Base-by-base conservation (phyloP, 2,797 vertebrate species). In the Catamblyrhynchus diadema region DNA sequence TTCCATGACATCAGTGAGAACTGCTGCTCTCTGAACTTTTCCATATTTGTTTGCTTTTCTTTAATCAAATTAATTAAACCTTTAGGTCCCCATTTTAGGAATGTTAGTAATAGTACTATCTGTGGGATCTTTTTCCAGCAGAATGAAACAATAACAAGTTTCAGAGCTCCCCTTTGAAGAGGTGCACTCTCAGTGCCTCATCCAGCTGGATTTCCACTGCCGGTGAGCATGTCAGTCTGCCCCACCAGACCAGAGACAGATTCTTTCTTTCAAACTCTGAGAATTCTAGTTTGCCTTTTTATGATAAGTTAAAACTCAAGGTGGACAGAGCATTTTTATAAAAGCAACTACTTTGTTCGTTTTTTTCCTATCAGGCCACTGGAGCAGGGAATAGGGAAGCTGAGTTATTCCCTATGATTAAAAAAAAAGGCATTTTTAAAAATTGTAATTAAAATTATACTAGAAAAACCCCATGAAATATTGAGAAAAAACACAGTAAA, bases 21-120 rank as follows among this genome's bases (percentile, higher is more conserved):
- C 48, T 44, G 35, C 45, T 33, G 50, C 45, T 75, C 62, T 92
- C 86, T 69, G 62, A 96, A 86, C 71, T 72, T 30, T 48, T 59
- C 35, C 35, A 17, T 87, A 81, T 92, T 96, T 93, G 81, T 88
- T 94, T 92, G 74, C 79, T 80, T 48, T 94, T 73, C 74, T 92
- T 90, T 80, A 92, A 94, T 62, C 33, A 41, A 84, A 84, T 91
- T 84, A 88, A 86, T 79, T 88, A 70, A 86, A 74, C n/a, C 44
- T 86, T 92, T 65, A 47, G 32, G 27, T 73, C 21, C 9, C 24
- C 28, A 14, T 79, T 81, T 87, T n/a, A 84, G 91, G 77, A 81
- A 86, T 20, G 22, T 53, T 60, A 27, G 54, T 41, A 64, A 30
- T 3, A 73, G 60, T 16, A 28, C 23, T 48, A 44, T 75, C 81